phyloP scores from a whole-genome alignment of 2,888 invertebrate species.

The Invenusta paracnida region DNA sequence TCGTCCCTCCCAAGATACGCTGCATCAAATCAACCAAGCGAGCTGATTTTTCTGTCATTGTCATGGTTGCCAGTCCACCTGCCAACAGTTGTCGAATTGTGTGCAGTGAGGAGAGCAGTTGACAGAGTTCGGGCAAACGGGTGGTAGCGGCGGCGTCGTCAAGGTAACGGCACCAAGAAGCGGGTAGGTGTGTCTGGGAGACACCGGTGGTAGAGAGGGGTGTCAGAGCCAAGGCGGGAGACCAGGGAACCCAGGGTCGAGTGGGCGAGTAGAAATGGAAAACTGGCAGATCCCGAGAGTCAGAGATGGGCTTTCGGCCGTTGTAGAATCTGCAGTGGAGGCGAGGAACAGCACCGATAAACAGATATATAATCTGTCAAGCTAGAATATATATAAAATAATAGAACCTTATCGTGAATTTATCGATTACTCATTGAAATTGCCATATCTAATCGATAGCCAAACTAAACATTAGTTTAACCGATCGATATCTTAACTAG shows the following conservation, averaged over 20 bases:
- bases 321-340: background rate
- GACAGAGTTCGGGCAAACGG: background rate
- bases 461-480: too few relatives aligned
- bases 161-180: background rate
- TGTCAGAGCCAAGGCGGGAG: background rate
- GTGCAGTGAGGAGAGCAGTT: background rate
- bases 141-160: background rate
- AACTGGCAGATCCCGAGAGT: background rate
- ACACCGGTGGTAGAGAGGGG: background rate
- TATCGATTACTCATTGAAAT: too few relatives aligned
- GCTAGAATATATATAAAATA: too few relatives aligned
- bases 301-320: background rate
- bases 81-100: background rate
- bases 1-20: background rate
- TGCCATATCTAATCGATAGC: too few relatives aligned
- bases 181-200: background rate
- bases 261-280: background rate
- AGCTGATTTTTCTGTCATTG: background rate
- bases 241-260: background rate
- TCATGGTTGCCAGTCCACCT: background rate
- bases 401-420: too few relatives aligned
- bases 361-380: too few relatives aligned
- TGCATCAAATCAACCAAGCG: background rate
- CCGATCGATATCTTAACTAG: too few relatives aligned
- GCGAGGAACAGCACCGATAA: too few relatives aligned